Base-by-base conservation (phyloP, 2,113 vertebrate species). In the Arothron firmamentum region DNA sequence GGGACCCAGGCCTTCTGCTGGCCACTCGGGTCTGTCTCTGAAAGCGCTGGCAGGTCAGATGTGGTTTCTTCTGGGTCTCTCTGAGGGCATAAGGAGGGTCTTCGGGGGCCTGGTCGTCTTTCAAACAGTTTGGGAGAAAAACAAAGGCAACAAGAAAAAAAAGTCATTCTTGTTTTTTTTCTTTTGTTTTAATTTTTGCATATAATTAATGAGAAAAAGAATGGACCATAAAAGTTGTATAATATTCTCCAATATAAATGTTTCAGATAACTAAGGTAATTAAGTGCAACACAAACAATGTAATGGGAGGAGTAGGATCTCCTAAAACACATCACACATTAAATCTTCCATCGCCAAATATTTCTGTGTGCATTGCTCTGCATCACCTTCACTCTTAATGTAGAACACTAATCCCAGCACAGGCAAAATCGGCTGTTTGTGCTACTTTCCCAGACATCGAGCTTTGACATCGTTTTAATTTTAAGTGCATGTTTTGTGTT, bases 21-120 rank as follows among this genome's bases (percentile, higher is more conserved):
- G 28, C 5, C 21, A 31, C 58, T 16, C 12, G 42, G 51, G 57
- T 68, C 72, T 54, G 42, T 52, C 59, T 66, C 65, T 56, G 50
- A 62, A 63, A 41, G 52, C 65, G 65, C 57, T 73, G 62, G 66
- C 21, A 58, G 68, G 74, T 78, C 77, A 77, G 74, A 79, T 77
- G 70, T 63, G 57, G 75, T 81, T 80, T 80, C 77, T 38, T 67
- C 75, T 70, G 28, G 2, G 53, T 64, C 50, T 47, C 51, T 7
- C 47, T 18, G 57, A 61, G 59, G 58, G 62, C 57, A 60, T 15
- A 50, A 52, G 47, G 50, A 17, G 28, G 9, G 62, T 79, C 84
- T 62, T 70, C 47, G 6, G 72, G 83, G 79, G 74, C 49, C 20
- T 34, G 74, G 84, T 80, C 66, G 17, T 59, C 74, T 83, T 84